Percentiles rank a stretch among this genome's conserved stretches.
Conservation (phyloP, 2,797 vertebrate species). For the Sebastes trivittatus region DNA sequence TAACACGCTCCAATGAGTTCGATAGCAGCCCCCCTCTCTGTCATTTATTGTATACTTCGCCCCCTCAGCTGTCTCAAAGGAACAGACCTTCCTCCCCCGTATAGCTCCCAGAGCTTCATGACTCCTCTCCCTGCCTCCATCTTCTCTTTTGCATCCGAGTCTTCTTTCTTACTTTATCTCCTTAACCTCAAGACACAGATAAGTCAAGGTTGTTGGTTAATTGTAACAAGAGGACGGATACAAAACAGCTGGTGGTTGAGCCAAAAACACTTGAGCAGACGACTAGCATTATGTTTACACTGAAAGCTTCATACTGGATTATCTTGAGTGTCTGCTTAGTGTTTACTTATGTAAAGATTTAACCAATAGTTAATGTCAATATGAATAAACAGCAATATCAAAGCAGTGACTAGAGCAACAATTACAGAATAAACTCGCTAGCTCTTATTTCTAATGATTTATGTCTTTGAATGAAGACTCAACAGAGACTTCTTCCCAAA, state of each 20-base stretch:
- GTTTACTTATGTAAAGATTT: not conserved
- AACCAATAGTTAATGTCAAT: not conserved
- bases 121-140: constrained; percentile 3
- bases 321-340: not conserved
- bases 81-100: constrained; percentile 33
- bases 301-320: not conserved
- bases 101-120: constrained; percentile 24
- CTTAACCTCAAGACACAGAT: not conserved
- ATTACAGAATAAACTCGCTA: not conserved
- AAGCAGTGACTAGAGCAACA: not conserved
- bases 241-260: not conserved
- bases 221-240: not conserved
- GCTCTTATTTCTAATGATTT: not conserved
- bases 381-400: not conserved
- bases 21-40: not conserved
- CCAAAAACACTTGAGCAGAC: not conserved
- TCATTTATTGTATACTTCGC: constrained; percentile 36
- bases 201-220: not conserved
- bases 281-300: not conserved
- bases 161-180: not conserved
- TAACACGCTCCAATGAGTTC: not conserved
- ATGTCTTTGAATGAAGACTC: not conserved
- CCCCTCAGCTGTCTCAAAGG: constrained; percentile 47
- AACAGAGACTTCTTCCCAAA: not conserved
- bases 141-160: not conserved